Percentiles rank a stretch among this genome's conserved stretches.
Evolutionary conservation across 2,888 invertebrate genomes (phyloP).

Genomic region (Hydrotaea cyrtoneurina): DNA sequence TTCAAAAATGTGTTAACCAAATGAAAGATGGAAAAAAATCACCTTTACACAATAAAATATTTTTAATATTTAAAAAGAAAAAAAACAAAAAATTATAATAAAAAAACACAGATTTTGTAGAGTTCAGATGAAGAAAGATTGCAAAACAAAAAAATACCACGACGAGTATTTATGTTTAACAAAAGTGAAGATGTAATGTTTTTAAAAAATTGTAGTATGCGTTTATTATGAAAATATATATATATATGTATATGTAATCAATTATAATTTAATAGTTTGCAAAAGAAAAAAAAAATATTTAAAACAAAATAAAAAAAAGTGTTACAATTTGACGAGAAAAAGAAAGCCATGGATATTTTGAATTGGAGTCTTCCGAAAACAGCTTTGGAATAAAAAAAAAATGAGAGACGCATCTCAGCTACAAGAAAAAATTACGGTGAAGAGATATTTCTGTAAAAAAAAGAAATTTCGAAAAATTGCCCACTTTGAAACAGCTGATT

Average conservation of each 20-base stretch:
- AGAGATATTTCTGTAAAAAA: too few species aligned
- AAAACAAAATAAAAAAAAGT: conserved; percentile 37
- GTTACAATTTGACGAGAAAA: conserved; percentile 59
- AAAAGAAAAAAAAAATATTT: neutral
- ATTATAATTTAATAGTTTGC: conserved; percentile 21
- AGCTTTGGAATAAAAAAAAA: too few species aligned
- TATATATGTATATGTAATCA: conserved; percentile 36
- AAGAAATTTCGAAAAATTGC: too few species aligned
- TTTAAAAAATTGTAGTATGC: conserved; percentile 31
- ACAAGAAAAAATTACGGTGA: too few species aligned
- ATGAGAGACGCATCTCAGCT: too few species aligned
- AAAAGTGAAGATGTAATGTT: conserved; percentile 32
- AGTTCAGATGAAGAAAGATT: too few species aligned
- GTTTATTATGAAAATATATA: conserved; percentile 42
- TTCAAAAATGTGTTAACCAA: conserved; percentile 44
- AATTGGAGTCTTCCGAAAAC: too few species aligned
- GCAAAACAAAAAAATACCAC: neutral
- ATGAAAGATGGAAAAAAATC: neutral
- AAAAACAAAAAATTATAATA: conserved; percentile 13
- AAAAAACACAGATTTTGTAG: conserved; percentile 11
- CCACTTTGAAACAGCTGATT: too few species aligned
- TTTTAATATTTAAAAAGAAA: conserved; percentile 36
- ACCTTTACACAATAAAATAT: conserved; percentile 40
- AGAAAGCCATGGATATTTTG: too few species aligned
- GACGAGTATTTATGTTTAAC: conserved; percentile 16